Conservation (phyloP, 2,113 vertebrate species). For the Microtus richardsoni region DNA sequence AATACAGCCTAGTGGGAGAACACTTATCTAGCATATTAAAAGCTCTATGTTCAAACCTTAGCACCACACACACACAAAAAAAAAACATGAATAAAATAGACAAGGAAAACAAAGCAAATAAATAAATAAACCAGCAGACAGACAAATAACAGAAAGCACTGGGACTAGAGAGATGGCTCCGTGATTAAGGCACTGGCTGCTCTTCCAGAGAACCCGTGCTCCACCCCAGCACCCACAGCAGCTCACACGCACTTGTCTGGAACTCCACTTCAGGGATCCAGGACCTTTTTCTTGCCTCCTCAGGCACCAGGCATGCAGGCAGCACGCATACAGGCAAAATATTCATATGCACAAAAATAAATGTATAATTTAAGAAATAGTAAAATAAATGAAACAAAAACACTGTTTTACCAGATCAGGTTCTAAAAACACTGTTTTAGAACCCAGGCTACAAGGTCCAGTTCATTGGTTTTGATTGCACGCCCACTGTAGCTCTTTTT, state of each 20-base stretch:
- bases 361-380: neutral
- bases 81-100: neutral
- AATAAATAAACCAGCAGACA: neutral
- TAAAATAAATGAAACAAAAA: neutral
- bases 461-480: neutral
- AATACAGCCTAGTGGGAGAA: neutral
- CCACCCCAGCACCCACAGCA: neutral
- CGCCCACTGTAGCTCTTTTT: slow-evolving; percentile 15
- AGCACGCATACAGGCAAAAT: neutral
- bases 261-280: neutral
- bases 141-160: neutral
- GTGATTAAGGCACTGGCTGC: neutral
- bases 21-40: neutral
- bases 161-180: neutral
- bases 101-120: neutral
- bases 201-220: neutral
- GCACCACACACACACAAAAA: neutral
- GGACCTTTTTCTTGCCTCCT: neutral
- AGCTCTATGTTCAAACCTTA: neutral
- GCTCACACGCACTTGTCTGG: neutral
- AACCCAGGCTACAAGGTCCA: neutral
- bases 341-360: neutral
- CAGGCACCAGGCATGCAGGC: neutral
- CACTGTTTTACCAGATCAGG: neutral
- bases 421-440: neutral